Evolutionary conservation across 1,140 invertebrate species (phyloP), one percentile per base, ranked within the genome.

Genomic region (Fragariocoptes setiger): DNA sequence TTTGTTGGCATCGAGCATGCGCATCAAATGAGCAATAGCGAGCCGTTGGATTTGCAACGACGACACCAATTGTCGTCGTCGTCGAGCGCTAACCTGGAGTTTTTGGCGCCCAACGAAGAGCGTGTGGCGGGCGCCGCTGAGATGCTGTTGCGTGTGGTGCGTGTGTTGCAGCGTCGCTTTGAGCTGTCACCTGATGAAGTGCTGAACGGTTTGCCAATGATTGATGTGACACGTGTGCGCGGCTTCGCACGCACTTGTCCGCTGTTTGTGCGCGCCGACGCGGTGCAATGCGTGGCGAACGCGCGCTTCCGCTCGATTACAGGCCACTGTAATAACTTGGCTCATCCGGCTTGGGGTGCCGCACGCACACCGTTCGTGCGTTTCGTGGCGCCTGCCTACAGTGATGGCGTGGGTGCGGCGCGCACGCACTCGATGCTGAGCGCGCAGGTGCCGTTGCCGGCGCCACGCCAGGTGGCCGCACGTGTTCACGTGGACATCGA

Each of bases 341-440:
- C 74, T 36, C 68, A 85, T 59, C 78, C 80, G 0, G 73, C 71
- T 1, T 85, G 78, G 78, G 82, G 83, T 1, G 68, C 74, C n/a
- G 67, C 70, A 0, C 69, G 72, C 51, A 67, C 74, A 14, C 72
- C 77, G 1, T 80, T 61, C 21, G 50, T 50, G 19, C 22, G 60
- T 41, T 53, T 74, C 31, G 36, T 55, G 31, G 40, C 42, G 1
- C 37, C 47, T 15, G 44, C 20, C 15, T 49, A 49, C 21, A 21
- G 19, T 12, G 45, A 49, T 20, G 49, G 45, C 31, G 43, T 47
- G 4, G 19, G 40, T 12, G 16, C 3, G 15, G 36, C 41, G 8
- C 39, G 49, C 21, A 44, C 39, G 4, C n/a, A 8, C 8, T 51
- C 17, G 18, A 15, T 17, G n/a, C 39, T 59, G 61, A 3, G 48